Conservation (phyloP, 2,113 vertebrate genomes). For the Oophaga pumilio region DNA sequence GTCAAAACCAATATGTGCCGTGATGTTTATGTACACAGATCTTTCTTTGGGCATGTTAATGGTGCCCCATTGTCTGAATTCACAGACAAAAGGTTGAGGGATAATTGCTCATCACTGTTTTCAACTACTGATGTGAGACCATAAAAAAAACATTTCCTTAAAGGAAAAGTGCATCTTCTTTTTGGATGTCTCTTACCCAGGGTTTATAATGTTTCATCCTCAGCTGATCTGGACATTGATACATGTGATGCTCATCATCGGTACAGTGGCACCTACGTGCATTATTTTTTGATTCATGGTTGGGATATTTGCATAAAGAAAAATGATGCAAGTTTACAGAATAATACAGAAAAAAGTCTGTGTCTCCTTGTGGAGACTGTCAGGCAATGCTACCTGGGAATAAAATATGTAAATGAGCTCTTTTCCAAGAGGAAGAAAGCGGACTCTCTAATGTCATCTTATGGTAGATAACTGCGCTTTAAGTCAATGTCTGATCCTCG, state of each 20-base stretch:
- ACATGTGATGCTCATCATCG: not conserved
- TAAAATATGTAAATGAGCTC: no score
- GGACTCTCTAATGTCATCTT: no score
- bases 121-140: slow-evolving; percentile 60
- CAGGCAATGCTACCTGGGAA: no score
- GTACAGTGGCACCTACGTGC: no score
- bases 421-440: no score
- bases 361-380: no score
- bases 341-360: no score
- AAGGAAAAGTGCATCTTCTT: not conserved
- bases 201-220: not conserved
- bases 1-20: slow-evolving; percentile 56
- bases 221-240: not conserved
- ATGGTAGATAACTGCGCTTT: no score
- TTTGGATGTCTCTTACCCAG: not conserved
- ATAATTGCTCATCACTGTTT: slow-evolving; percentile 70
- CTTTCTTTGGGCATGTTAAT: slow-evolving; percentile 66
- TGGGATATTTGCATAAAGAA: no score
- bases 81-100: slow-evolving; percentile 64
- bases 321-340: no score
- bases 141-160: slow-evolving; percentile 61
- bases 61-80: slow-evolving; percentile 69
- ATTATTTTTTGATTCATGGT: no score
- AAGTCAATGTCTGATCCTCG: no score
- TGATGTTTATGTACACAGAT: slow-evolving; percentile 62